Conservation (phyloP, 2,113 vertebrate species). For the Noctilio leporinus region DNA sequence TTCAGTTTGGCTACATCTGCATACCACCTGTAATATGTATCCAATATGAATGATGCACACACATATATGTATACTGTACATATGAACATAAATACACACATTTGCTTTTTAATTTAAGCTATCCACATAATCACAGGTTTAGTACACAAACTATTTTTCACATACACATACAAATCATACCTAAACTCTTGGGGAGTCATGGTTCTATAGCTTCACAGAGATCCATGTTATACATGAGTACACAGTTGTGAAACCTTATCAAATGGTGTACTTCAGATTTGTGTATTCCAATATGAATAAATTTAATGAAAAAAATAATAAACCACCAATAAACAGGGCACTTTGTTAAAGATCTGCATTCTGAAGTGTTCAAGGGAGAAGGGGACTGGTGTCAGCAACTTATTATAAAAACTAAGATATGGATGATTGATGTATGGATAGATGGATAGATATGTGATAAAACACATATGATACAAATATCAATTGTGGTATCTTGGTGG, state of each 20-base stretch:
- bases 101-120: background rate
- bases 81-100: background rate
- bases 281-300: background rate
- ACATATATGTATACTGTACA: too few relatives aligned
- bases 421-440: rapidly evolving
- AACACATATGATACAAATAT: background rate
- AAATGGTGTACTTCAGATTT: background rate
- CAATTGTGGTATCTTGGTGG: background rate
- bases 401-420: background rate
- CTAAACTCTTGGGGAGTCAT: background rate
- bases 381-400: background rate
- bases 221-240: background rate
- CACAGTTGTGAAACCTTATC: background rate
- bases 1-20: background rate
- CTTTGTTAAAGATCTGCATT: background rate
- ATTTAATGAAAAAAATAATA: background rate
- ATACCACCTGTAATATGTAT: background rate
- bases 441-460: background rate
- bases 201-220: background rate
- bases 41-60: background rate
- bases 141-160: background rate
- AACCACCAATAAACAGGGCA: background rate
- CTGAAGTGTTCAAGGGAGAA: background rate
- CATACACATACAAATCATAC: background rate
- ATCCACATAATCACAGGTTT: background rate